Evolutionary conservation across 2,888 invertebrate species (phyloP).

Genomic region (Drosophila ezoana): DNA sequence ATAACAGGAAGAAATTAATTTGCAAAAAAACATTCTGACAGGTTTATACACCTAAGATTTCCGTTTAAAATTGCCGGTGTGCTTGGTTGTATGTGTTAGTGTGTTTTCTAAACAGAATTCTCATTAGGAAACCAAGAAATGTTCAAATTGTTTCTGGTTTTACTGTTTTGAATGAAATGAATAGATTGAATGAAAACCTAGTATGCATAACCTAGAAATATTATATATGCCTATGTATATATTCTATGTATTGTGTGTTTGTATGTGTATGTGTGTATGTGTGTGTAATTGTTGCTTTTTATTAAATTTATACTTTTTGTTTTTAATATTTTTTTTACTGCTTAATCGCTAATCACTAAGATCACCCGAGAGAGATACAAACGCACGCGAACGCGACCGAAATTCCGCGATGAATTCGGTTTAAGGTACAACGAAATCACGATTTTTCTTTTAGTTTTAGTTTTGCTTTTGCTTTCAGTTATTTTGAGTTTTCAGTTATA

Average conservation of each 20-base stretch:
- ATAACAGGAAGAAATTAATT: constrained; percentile 10
- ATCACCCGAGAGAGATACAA: constrained; percentile 85
- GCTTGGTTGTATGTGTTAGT: constrained; percentile 28
- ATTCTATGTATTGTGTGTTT: constrained; percentile 24
- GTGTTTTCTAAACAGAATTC: constrained; percentile 30
- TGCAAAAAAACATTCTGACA: constrained; percentile 6
- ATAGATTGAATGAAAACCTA: constrained; percentile 48
- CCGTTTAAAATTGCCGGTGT: constrained; percentile 23
- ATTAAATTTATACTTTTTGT: constrained; percentile 26
- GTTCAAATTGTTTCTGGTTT: constrained; percentile 8
- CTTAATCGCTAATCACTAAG: constrained; percentile 83
- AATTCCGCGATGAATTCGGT: constrained; percentile 85
- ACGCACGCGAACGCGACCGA: constrained; percentile 85
- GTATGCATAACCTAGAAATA: constrained; percentile 52
- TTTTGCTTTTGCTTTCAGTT: constrained; percentile 55
- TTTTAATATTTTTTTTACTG: constrained; percentile 54
- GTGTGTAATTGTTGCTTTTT: constrained; percentile 36
- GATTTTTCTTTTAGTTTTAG: constrained; percentile 71
- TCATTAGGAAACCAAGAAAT: constrained; percentile 14
- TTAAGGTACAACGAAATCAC: constrained; percentile 86
- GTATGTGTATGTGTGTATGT: constrained; percentile 32
- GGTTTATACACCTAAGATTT: constrained; percentile 20
- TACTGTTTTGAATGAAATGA: constrained; percentile 6
- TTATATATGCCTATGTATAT: constrained; percentile 39
- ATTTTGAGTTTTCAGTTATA: constrained; percentile 43